phyloP scores from a whole-genome alignment of 2,113 vertebrate genomes.

The Bufo gargarizans region DNA sequence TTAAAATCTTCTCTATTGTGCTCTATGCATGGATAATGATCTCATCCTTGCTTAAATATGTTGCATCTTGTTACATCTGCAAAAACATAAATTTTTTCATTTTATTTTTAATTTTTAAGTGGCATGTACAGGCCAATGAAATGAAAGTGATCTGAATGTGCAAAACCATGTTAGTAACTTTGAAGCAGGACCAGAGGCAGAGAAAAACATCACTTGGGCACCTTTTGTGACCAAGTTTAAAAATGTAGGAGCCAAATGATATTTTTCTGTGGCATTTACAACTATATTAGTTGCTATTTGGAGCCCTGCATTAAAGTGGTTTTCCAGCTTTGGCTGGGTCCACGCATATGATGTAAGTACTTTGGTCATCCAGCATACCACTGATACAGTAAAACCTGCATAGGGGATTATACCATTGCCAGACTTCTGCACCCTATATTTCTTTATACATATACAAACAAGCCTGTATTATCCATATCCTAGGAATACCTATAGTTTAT shows the following conservation, averaged over 20 bases:
- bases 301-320: not conserved
- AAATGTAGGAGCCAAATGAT: not conserved
- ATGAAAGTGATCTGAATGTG: not conserved
- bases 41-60: not conserved
- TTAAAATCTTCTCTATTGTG: not conserved
- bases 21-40: not conserved
- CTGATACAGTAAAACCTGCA: not conserved
- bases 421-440: not conserved
- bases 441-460: not conserved
- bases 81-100: not conserved
- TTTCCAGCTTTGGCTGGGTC: not conserved
- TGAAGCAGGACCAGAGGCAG: not conserved
- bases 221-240: not conserved
- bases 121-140: constrained; percentile 3
- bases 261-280: not conserved
- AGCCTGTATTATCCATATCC: not conserved
- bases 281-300: not conserved
- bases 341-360: not conserved
- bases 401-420: not conserved
- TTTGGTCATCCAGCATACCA: not conserved
- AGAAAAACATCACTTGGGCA: not conserved
- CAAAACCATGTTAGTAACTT: not conserved
- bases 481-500: not conserved
- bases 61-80: not conserved
- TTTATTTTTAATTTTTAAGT: not conserved